Evolutionary conservation across 2,113 vertebrate genomes (phyloP).

Genomic region (Pluvialis apricaria): DNA sequence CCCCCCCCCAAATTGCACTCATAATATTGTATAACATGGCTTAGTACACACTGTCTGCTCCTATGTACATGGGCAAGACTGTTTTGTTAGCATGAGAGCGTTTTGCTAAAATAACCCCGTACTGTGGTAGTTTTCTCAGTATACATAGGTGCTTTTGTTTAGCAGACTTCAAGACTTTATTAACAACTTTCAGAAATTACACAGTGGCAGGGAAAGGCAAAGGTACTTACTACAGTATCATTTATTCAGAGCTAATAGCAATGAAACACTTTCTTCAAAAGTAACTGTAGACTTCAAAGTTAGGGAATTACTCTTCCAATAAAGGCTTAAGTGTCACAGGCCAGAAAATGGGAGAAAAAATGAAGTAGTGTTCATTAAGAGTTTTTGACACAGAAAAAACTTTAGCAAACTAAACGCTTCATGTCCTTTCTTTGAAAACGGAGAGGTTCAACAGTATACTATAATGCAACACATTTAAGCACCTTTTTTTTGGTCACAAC

Average conservation of each 20-base stretch:
- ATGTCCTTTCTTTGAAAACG: not conserved
- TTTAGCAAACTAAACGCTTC: not conserved
- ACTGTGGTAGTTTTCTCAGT: not conserved
- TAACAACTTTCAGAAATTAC: not conserved
- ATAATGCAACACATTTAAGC: not conserved
- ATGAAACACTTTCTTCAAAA: not conserved
- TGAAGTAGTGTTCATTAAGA: not conserved
- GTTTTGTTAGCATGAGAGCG: not conserved
- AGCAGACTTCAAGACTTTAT: not conserved
- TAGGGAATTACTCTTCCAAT: not conserved
- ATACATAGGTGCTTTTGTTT: not conserved
- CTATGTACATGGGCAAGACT: not conserved
- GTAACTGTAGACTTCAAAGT: not conserved
- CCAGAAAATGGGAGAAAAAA: not conserved
- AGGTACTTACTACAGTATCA: not conserved
- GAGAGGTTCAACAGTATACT: not conserved
- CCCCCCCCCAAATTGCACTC: rapidly evolving
- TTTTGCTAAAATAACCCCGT: not conserved
- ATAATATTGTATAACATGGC: not conserved
- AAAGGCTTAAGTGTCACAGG: not conserved
- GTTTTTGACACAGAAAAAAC: not conserved
- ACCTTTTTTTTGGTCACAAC: not conserved
- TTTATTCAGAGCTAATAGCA: not conserved
- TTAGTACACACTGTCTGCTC: not conserved
- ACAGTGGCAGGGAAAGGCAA: not conserved